A percentile compares a stretch with the other conserved stretches of the same genome.
Evolutionary conservation across 2,113 vertebrate genomes (phyloP).

Genomic region (Merops nubicus): DNA sequence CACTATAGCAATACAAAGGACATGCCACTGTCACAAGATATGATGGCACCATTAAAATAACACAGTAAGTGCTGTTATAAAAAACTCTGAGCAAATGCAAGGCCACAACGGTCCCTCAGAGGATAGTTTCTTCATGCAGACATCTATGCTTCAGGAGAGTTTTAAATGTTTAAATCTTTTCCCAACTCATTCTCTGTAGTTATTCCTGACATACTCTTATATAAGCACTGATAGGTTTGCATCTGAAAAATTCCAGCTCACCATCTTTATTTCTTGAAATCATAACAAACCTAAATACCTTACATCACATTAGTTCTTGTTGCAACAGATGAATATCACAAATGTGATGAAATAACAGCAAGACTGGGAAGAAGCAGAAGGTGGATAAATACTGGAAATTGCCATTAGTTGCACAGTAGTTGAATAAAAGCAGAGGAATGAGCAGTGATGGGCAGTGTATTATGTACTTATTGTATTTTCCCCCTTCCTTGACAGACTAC

Average conservation of each 20-base stretch:
- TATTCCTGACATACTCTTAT: background rate
- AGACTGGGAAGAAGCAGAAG: background rate
- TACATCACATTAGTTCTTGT: background rate
- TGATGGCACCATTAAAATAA: background rate
- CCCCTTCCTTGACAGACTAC: background rate
- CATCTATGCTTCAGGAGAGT: background rate
- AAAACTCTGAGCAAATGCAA: background rate
- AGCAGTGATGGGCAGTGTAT: background rate
- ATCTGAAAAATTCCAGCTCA: background rate
- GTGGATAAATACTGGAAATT: background rate
- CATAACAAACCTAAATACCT: background rate
- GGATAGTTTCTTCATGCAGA: background rate
- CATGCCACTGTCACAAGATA: background rate
- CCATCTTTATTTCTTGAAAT: background rate
- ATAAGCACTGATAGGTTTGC: background rate
- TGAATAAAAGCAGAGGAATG: background rate
- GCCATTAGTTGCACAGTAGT: background rate
- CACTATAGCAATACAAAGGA: background rate
- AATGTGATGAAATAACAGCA: background rate
- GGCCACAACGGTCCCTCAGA: background rate
- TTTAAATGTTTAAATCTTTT: slow-evolving; percentile 32
- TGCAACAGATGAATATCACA: background rate
- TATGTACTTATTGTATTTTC: background rate
- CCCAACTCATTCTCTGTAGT: background rate
- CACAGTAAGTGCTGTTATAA: background rate